Percentiles rank a stretch among this genome's conserved stretches.
These are phyloP conservation scores for Littorina saxatilis DNA, from an alignment of 1,140 invertebrate genomes.

Conservation along the genomic window DNA sequence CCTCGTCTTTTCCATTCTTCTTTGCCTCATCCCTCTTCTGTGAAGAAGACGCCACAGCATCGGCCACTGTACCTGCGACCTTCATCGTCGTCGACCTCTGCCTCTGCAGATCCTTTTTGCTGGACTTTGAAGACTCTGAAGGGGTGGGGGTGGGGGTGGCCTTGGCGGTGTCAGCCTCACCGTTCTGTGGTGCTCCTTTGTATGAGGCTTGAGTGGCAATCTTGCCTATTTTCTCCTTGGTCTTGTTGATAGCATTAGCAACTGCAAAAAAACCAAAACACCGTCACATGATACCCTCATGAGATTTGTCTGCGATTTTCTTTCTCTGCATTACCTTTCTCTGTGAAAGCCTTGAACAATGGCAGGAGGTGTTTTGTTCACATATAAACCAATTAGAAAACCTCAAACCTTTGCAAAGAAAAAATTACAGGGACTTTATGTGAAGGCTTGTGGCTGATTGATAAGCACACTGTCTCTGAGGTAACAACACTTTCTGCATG, in stretches of 20 bases:
- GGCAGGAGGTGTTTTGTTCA: not conserved
- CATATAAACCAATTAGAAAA: not conserved
- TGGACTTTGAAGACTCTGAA: not conserved
- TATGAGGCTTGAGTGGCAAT: not conserved
- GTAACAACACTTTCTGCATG: too few relatives aligned
- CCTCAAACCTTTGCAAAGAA: not conserved
- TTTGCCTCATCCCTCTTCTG: not conserved
- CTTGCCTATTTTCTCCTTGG: not conserved
- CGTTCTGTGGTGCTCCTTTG: not conserved
- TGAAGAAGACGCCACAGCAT: not conserved
- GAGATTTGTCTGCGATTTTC: too few relatives aligned
- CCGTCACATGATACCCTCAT: not conserved
- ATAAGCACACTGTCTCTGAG: too few relatives aligned
- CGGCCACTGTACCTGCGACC: not conserved
- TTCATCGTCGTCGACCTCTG: not conserved
- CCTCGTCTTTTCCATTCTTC: not conserved
- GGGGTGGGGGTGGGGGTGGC: not conserved
- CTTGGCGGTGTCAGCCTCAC: not conserved
- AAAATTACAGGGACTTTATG: not conserved
- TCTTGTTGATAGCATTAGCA: not conserved
- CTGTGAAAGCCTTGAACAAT: not conserved
- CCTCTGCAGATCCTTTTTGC: not conserved
- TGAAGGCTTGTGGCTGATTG: too few relatives aligned
- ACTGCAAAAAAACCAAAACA: not conserved
- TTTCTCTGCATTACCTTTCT: too few relatives aligned